Conservation (phyloP, 1,140 invertebrate species). For the Stegodyphus dumicola region DNA sequence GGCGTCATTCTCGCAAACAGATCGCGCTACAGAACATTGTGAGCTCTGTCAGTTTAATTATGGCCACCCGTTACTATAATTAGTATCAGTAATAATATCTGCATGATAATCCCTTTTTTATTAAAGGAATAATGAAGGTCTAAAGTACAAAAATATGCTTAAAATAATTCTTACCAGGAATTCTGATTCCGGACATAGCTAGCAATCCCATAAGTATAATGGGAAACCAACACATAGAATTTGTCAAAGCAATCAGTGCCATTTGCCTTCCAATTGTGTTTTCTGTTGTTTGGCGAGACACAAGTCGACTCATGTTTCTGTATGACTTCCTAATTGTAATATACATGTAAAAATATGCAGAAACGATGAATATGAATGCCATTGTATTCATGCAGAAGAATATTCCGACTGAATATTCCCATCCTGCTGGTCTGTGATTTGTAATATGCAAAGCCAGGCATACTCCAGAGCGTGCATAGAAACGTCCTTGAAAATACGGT, state of each 20-base stretch:
- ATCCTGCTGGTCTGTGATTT: slow-evolving; percentile 70
- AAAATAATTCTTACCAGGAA: slow-evolving; percentile 63
- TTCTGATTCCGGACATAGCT: slow-evolving; percentile 67
- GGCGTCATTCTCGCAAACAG: no score
- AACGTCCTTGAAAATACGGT: slow-evolving; percentile 73
- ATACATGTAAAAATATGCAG: slow-evolving; percentile 72
- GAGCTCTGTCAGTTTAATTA: no score
- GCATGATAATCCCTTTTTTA: no score
- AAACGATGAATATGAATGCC: slow-evolving; percentile 69
- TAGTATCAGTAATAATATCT: no score
- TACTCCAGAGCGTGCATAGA: slow-evolving; percentile 79
- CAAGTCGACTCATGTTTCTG: slow-evolving; percentile 69
- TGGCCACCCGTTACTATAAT: no score
- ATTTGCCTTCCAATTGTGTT: slow-evolving; percentile 67
- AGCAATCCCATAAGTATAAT: slow-evolving; percentile 70
- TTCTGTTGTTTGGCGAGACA: slow-evolving; percentile 50
- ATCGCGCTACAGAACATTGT: no score
- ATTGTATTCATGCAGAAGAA: slow-evolving; percentile 75
- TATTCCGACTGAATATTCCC: slow-evolving; percentile 79
- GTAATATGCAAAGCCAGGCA: slow-evolving; percentile 80
- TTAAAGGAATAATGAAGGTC: no score
- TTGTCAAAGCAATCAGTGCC: slow-evolving; percentile 70
- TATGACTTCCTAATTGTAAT: slow-evolving; percentile 75
- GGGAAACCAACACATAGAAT: slow-evolving; percentile 70
- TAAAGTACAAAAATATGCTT: not conserved